These are phyloP conservation scores for Neoscelio sp. DNA, from an alignment of 2,888 invertebrate genomes.

Conservation along the genomic window DNA sequence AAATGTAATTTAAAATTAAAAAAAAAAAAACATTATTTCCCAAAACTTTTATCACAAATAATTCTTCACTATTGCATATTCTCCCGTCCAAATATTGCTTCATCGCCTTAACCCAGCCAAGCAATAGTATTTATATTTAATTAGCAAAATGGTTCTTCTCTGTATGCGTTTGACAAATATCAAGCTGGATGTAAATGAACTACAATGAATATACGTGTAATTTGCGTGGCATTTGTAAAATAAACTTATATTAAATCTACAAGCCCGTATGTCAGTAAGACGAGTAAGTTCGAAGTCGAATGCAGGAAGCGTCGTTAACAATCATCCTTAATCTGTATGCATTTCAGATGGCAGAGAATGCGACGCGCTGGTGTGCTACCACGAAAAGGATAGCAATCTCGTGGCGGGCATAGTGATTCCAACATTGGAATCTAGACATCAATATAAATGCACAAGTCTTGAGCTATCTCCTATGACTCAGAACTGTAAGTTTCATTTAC, in stretches of 20 bases:
- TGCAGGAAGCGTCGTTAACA: conserved; percentile 39
- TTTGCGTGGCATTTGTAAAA: conserved; percentile 22
- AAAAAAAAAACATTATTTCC: no score
- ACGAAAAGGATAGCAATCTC: conserved; percentile 86
- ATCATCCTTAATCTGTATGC: conserved; percentile 57
- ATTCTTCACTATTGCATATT: no score
- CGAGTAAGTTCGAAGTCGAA: conserved; percentile 23
- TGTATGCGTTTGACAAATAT: conserved; percentile 8
- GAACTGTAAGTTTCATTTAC: conserved; percentile 83
- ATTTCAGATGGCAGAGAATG: conserved; percentile 85
- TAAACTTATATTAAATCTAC: conserved; percentile 26
- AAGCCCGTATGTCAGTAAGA: conserved; percentile 12
- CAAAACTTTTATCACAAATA: no score
- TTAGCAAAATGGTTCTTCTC: conserved; percentile 14
- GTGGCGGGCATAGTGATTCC: conserved; percentile 87
- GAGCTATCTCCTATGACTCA: conserved; percentile 84
- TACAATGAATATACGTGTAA: conserved; percentile 17
- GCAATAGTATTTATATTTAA: conserved; percentile 21
- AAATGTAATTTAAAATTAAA: no score
- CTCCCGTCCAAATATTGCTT: no score
- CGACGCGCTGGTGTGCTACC: conserved; percentile 88
- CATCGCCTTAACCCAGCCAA: not conserved
- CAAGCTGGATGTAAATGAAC: conserved; percentile 7
- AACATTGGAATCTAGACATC: conserved; percentile 86
- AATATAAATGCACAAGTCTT: conserved; percentile 86